Evolutionary conservation across 2,797 vertebrate genomes (phyloP).

Genomic region (Brachyalestes nurse): DNA sequence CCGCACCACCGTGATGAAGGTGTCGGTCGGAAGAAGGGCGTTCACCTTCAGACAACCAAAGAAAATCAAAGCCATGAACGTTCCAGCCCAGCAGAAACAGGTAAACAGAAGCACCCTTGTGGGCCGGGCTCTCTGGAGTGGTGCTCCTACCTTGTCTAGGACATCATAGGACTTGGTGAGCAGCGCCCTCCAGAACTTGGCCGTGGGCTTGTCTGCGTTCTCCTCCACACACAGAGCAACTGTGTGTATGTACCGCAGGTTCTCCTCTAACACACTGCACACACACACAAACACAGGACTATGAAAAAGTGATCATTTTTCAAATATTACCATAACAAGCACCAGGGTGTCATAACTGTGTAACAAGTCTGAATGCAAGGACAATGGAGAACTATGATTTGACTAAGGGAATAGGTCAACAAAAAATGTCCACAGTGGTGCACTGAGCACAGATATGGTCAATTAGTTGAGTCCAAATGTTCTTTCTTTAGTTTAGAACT

Average conservation of each 20-base stretch:
- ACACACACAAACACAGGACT: background rate
- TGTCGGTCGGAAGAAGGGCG: conserved; percentile 87
- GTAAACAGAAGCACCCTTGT: background rate
- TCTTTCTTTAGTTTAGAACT: too few relatives aligned
- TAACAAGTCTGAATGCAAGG: background rate
- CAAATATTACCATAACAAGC: background rate
- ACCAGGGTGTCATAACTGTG: background rate
- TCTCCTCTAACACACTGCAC: conserved; percentile 86
- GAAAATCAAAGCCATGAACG: background rate
- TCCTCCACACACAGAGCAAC: conserved; percentile 87
- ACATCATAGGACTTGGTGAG: conserved; percentile 92
- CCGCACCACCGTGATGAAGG: conserved; percentile 88
- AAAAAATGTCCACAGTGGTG: too few relatives aligned
- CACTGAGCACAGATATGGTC: too few relatives aligned
- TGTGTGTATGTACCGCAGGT: conserved; percentile 85
- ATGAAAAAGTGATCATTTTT: background rate
- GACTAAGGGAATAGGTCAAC: too few relatives aligned
- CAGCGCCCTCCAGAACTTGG: conserved; percentile 94
- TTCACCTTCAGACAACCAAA: conserved; percentile 81
- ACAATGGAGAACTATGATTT: too few relatives aligned
- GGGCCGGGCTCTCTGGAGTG: too few relatives aligned
- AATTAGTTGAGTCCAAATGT: too few relatives aligned
- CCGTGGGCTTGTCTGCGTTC: conserved; percentile 85
- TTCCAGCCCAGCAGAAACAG: too few relatives aligned
- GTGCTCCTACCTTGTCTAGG: conserved; percentile 86